phyloP scores from a whole-genome alignment of 2,888 invertebrate genomes.

The Gandaritis pyraliata region DNA sequence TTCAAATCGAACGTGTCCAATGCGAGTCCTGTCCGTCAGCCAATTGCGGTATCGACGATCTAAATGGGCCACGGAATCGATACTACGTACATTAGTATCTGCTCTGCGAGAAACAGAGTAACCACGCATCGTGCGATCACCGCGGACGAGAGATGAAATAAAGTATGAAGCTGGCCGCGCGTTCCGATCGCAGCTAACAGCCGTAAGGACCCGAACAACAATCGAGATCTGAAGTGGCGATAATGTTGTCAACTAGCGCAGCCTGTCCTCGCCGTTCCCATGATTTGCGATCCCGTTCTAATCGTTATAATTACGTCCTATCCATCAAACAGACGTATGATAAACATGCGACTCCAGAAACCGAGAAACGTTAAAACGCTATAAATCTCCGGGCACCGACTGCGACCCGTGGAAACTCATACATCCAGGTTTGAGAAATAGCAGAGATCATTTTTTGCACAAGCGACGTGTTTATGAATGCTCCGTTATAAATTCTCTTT shows the following conservation, averaged over 20 bases:
- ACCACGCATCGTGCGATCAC: slow-evolving; percentile 70
- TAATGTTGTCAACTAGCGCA: slow-evolving; percentile 78
- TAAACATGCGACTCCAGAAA: slow-evolving; percentile 65
- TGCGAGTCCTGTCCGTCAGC: slow-evolving; percentile 71
- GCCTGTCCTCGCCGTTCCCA: slow-evolving; percentile 78
- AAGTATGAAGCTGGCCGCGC: slow-evolving; percentile 70
- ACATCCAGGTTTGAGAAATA: slow-evolving; percentile 68
- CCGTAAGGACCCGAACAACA: slow-evolving; percentile 66
- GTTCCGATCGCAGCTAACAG: slow-evolving; percentile 50
- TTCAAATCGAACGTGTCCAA: slow-evolving; percentile 62
- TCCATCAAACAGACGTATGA: slow-evolving; percentile 79
- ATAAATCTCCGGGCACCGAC: slow-evolving; percentile 61
- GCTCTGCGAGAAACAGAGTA: slow-evolving; percentile 54
- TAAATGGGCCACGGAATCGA: slow-evolving; percentile 78
- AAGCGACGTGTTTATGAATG: slow-evolving; percentile 76
- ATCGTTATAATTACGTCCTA: slow-evolving; percentile 80
- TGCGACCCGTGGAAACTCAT: slow-evolving; percentile 40
- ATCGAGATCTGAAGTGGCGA: slow-evolving; percentile 77
- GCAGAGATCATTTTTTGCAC: slow-evolving; percentile 80
- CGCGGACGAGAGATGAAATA: slow-evolving; percentile 71
- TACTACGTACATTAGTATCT: slow-evolving; percentile 60
- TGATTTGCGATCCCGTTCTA: slow-evolving; percentile 81
- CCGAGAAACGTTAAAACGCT: slow-evolving; percentile 64
- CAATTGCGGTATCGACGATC: slow-evolving; percentile 73
- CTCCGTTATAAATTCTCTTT: slow-evolving; percentile 73